A percentile compares a stretch with the other conserved stretches of the same genome.
These are phyloP conservation scores for Leucoptera coffeella DNA, from an alignment of 2,888 invertebrate species.

Conservation along the genomic window DNA sequence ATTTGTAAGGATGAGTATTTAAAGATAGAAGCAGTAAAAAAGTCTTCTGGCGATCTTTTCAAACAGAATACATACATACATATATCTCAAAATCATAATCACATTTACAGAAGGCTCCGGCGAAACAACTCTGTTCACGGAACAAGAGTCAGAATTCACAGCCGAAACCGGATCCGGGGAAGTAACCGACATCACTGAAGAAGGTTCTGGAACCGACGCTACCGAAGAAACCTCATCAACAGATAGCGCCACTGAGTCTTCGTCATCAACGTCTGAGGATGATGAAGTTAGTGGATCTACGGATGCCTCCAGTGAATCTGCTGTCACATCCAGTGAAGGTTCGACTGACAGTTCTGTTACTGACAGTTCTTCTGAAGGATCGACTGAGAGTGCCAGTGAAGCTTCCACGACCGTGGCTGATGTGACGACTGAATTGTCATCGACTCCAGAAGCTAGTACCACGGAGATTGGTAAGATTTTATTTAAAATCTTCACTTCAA, in stretches of 20 bases:
- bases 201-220: constrained; percentile 4
- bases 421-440: too few species aligned
- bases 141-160: constrained; percentile 4
- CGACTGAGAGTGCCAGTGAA: too few species aligned
- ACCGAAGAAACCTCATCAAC: constrained; percentile 6
- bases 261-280: constrained; percentile 4
- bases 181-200: constrained; percentile 3
- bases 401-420: too few species aligned
- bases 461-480: too few species aligned
- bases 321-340: constrained; percentile 1
- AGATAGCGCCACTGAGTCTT: too few species aligned
- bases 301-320: neutral
- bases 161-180: constrained; percentile 8
- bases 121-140: constrained; percentile 3
- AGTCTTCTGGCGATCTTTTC: too few species aligned
- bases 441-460: too few species aligned
- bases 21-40: too few species aligned
- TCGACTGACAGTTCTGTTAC: constrained; percentile 1
- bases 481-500: too few species aligned
- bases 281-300: constrained; percentile 1
- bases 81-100: too few species aligned
- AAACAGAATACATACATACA: too few species aligned
- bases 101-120: constrained; percentile 3
- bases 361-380: neutral
- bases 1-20: too few species aligned